Base-by-base conservation (phyloP, 2,888 invertebrate species). In the Thumatha senex region DNA sequence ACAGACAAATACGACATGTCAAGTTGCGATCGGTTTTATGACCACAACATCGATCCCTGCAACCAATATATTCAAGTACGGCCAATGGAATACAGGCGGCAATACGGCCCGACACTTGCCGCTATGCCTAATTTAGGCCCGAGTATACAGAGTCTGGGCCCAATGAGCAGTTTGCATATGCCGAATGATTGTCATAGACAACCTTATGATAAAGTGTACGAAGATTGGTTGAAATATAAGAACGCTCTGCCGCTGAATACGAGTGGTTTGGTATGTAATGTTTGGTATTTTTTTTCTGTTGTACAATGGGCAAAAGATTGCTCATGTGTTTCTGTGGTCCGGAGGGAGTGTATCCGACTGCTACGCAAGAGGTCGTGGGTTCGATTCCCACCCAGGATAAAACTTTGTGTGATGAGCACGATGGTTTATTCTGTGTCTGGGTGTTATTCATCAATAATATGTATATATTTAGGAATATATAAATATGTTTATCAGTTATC, bases 211-310 rank as follows among this genome's bases (percentile, higher is more conserved):
- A 84, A 90, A 57, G 86, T 93, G 55, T 89, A 92, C 73, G 83
- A 92, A 71, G 84, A 94, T 84, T 89, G 92, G 91, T 59, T 94
- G 86, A 89, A 93, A 80, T 82, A 91, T 72, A 91, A 90, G 49
- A 89, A 90, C 49, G 86, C 89, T 68, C 78, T 90, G 71, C 89
- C 90, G 1, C 67, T 90, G 50, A 88, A 89, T 62, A 90, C 89
- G 0, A 84, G 80, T 56, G 87, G 86, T 46, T 75, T 90, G 84
- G 90, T 90, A 51, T 86, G 90, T 87, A 38, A 36, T 38, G 35
- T 36, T 36, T 45, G 36, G 36, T 38, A 29, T 35, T 33, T 34
- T 44, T 29, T 13, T 13, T n/a, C 10, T 44, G 13, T 7, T 34
- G 10, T 24, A 24, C n/a, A n/a, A n/a, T n/a, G n/a, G n/a, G n/a